Evolutionary conservation across 2,113 vertebrate genomes (phyloP).

Genomic region (Leucosticte australis): DNA sequence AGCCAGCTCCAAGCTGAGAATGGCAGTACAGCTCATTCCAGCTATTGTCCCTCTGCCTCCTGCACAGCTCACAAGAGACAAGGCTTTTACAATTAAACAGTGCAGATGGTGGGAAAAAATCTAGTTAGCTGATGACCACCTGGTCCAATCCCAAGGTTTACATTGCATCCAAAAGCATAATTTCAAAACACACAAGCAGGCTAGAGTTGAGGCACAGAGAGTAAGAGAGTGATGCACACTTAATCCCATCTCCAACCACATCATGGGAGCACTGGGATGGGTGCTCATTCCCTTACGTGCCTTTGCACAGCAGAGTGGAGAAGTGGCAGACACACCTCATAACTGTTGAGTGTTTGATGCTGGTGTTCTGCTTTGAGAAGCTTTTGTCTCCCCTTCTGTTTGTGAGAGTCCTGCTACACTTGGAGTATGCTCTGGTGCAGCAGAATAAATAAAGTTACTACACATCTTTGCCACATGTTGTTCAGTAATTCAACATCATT

Average conservation of each 20-base stretch:
- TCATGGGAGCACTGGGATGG: not conserved
- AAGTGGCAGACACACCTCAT: not conserved
- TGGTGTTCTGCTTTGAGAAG: not conserved
- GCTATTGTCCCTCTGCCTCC: not conserved
- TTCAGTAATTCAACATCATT: not conserved
- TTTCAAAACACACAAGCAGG: rapidly evolving
- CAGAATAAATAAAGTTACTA: not conserved
- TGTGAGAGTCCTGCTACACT: not conserved
- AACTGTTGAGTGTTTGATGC: not conserved
- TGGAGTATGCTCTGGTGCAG: not conserved
- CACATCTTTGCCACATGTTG: not conserved
- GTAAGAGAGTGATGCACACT: not conserved
- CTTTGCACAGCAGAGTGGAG: not conserved
- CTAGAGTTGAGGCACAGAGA: not conserved
- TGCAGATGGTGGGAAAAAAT: not conserved
- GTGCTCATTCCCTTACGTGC: rapidly evolving
- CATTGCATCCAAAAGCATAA: not conserved
- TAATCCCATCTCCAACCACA: rapidly evolving
- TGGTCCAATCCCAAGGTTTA: not conserved
- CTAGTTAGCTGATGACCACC: not conserved
- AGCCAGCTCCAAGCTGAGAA: not conserved
- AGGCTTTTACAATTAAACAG: not conserved
- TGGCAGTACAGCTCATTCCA: not conserved
- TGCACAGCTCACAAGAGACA: rapidly evolving
- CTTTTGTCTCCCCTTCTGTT: not conserved